Base-by-base conservation (phyloP, 2,797 vertebrate genomes). In the Myotis findleyi region DNA sequence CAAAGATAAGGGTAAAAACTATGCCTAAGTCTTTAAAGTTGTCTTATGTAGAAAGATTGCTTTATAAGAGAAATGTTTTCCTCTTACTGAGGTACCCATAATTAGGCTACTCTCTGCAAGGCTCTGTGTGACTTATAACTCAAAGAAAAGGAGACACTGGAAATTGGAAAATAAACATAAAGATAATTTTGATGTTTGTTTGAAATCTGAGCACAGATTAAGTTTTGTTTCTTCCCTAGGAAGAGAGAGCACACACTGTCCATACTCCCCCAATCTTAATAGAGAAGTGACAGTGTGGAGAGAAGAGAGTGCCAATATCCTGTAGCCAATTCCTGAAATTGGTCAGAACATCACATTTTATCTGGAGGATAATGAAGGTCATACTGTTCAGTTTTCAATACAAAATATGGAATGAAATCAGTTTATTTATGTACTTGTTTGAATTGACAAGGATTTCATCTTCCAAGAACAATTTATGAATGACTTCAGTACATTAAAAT, bases 1-100 rank as follows among this genome's bases (percentile, higher is more conserved):
- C 55, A 75, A 93, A 89, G 53, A 44, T n/a, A 44, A 83, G 77
- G 73, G 30, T 51, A 88, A 88, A 92, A 88, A 72, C 13, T 64
- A 36, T 36, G 57, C 9, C 41, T 21, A 81, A 7, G 64, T 85
- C 57, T 86, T 77, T 64, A 71, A 90, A 72, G 38, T 49, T 66
- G 25, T 84, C 38, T 7, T 91, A 36, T 7, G 7, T 27, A 81
- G 57, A 59, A 91, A 93, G 20, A 66, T 68, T 16, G 72, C 47
- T 84, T 85, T 69, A 21, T 25, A 84, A 38, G 6, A 88, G 30
- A 4, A 68, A 41, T 68, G 49, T 64, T 91, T 82, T 88, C 76
- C 23, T 93, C 25, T 86, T 68, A 38, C 1, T 57, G 64, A 88
- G 33, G 41, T n/a, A 55, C 25, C 18, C 20, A 23, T 27, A 77